Conservation (phyloP, 2,888 invertebrate genomes). For the Lochmaea crataegi region DNA sequence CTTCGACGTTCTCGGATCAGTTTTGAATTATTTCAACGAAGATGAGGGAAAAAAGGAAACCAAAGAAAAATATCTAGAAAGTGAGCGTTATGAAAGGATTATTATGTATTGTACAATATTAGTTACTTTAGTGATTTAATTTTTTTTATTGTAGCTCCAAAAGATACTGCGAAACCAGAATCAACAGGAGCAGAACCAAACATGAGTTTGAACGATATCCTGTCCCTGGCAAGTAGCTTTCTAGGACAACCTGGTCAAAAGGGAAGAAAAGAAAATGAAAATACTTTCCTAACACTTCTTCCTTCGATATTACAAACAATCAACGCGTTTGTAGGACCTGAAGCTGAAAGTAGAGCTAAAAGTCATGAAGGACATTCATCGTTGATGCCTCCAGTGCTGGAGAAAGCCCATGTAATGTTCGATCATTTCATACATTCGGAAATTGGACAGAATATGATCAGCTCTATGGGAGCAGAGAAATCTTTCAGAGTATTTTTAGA, state of each 20-base stretch:
- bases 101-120: neutral
- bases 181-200: constrained; percentile 28
- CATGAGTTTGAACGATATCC: constrained; percentile 41
- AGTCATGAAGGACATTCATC: constrained; percentile 78
- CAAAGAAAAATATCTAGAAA: constrained; percentile 71
- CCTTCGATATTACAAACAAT: constrained; percentile 77
- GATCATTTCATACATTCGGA: constrained; percentile 84
- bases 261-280: constrained; percentile 14
- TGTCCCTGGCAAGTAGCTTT: constrained; percentile 46
- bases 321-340: constrained; percentile 70
- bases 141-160: constrained; percentile 33
- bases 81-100: constrained; percentile 59
- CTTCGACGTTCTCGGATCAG: constrained; percentile 45
- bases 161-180: constrained; percentile 11
- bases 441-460: constrained; percentile 78
- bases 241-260: constrained; percentile 40
- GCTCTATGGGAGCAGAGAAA: constrained; percentile 77
- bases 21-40: constrained; percentile 30
- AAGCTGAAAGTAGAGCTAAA: constrained; percentile 71
- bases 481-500: constrained; percentile 77
- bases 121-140: neutral
- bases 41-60: constrained; percentile 25
- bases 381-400: constrained; percentile 78
- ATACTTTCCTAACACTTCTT: constrained; percentile 67
- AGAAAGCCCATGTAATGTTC: constrained; percentile 79